phyloP scores from a whole-genome alignment of 1,140 invertebrate species.

The Magallana ariakensis region DNA sequence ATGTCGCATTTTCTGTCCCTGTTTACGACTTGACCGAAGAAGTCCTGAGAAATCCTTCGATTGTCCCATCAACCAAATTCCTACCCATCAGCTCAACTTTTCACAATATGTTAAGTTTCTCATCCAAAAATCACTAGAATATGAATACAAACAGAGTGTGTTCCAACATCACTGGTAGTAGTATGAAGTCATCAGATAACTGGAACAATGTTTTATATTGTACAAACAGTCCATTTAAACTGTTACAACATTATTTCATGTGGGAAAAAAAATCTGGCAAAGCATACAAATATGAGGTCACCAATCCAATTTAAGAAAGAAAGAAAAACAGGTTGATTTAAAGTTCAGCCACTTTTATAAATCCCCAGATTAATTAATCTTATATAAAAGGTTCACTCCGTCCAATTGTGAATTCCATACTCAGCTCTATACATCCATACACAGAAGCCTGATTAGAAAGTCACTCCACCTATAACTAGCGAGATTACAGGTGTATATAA shows the following conservation, averaged over 20 bases:
- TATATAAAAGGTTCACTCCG: neutral
- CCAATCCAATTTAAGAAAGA: slow-evolving; percentile 8
- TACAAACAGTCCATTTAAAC: slow-evolving; percentile 22
- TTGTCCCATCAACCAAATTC: neutral
- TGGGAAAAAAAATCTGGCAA: slow-evolving; percentile 1
- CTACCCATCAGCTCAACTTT: neutral
- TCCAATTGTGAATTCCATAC: neutral
- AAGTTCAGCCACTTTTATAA: slow-evolving; percentile 19
- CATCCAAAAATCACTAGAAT: neutral
- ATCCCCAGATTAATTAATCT: slow-evolving; percentile 9
- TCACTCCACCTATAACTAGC: neutral
- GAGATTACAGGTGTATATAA: neutral
- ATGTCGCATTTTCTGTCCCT: slow-evolving; percentile 13
- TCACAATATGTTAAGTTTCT: neutral
- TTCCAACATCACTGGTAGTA: neutral
- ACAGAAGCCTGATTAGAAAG: neutral
- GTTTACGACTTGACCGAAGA: slow-evolving; percentile 11
- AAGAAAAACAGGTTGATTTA: neutral
- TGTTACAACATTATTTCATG: neutral
- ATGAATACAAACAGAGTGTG: neutral
- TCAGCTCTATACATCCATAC: neutral
- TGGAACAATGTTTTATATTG: neutral
- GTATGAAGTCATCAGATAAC: neutral
- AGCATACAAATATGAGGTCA: slow-evolving; percentile 16
- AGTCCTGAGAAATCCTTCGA: slow-evolving; percentile 22